Evolutionary conservation across 2,797 vertebrate species (phyloP).

Genomic region (Cryptoblepharus egeriae): DNA sequence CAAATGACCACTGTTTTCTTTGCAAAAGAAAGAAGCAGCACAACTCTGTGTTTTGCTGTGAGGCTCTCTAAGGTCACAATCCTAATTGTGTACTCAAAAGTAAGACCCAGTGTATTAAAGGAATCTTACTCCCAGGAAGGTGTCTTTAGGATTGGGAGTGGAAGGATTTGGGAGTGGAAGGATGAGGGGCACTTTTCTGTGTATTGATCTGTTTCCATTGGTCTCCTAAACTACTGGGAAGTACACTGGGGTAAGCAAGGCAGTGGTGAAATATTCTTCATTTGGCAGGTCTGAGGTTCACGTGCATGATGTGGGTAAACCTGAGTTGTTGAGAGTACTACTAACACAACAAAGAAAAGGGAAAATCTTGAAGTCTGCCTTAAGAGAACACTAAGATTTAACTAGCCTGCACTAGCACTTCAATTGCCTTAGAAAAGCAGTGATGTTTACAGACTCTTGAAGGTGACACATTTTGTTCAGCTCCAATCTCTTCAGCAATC

Average conservation of each 20-base stretch:
- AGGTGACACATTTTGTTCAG: conserved; percentile 57
- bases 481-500: conserved; percentile 53
- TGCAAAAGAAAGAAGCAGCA: not conserved
- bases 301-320: not conserved
- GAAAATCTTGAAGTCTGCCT: conserved; percentile 40
- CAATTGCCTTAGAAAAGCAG: conserved; percentile 45
- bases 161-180: not conserved
- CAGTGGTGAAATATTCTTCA: not conserved
- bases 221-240: not conserved
- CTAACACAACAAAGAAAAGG: conserved; percentile 10
- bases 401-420: conserved; percentile 31
- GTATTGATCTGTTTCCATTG: not conserved
- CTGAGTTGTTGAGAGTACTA: conserved; percentile 24
- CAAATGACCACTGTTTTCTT: not conserved
- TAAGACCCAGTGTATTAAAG: no score
- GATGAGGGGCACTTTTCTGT: not conserved
- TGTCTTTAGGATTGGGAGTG: no score
- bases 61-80: no score
- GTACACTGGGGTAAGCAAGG: not conserved
- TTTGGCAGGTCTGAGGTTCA: not conserved
- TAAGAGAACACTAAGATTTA: conserved; percentile 10
- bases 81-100: no score
- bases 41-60: no score
- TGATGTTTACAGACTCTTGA: conserved; percentile 46
- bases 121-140: no score